These are phyloP conservation scores for Drosophila nannoptera DNA, from an alignment of 1,140 invertebrate genomes.

Conservation along the genomic window DNA sequence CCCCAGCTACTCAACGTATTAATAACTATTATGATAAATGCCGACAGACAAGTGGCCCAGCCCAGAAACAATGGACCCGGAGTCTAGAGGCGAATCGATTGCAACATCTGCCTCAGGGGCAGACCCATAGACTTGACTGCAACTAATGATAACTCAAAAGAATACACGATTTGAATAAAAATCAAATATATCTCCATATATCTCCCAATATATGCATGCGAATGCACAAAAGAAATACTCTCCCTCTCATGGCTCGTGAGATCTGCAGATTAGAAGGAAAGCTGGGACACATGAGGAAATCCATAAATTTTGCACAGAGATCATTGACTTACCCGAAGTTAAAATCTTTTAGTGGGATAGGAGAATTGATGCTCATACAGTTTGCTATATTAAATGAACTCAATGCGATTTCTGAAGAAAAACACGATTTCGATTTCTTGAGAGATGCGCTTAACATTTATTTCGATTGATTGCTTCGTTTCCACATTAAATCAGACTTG, in stretches of 20 bases:
- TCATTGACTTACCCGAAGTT: too few species aligned
- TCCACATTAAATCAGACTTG: conserved; percentile 35
- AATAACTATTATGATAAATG: neutral
- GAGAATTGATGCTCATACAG: neutral
- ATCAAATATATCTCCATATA: too few species aligned
- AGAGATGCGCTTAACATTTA: conserved; percentile 15
- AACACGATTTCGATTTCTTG: neutral
- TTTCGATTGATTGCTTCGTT: conserved; percentile 7
- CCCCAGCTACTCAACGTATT: neutral
- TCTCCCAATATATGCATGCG: too few species aligned
- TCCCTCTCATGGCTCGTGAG: too few species aligned
- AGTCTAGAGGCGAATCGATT: neutral
- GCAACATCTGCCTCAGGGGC: neutral
- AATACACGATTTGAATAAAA: too few species aligned
- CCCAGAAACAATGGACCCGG: neutral
- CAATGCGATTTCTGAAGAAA: neutral
- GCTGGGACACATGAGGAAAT: too few species aligned
- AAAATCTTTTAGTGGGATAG: too few species aligned
- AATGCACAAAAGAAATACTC: too few species aligned
- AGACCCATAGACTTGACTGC: too few species aligned
- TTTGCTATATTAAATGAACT: neutral
- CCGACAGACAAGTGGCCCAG: neutral
- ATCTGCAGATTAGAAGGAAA: too few species aligned
- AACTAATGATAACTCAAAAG: too few species aligned
- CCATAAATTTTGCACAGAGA: too few species aligned